Evolutionary conservation across 2,888 invertebrate genomes (phyloP).

Genomic region (Pilophorus perplexus): DNA sequence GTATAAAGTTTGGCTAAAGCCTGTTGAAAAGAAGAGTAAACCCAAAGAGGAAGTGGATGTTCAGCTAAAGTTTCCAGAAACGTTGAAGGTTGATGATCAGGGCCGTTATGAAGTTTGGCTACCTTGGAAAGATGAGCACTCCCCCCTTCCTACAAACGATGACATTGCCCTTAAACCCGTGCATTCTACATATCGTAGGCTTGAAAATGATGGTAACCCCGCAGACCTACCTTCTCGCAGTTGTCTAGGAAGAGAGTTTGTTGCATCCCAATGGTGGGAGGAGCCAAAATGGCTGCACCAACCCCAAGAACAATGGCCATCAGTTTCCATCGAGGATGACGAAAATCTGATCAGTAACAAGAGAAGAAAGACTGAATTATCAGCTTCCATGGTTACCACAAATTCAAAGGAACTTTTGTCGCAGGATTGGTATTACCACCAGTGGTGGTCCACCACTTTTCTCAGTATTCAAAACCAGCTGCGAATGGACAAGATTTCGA

Average conservation of each 20-base stretch:
- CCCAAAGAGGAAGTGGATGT: background rate
- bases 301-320: constrained; percentile 43
- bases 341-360: constrained; percentile 34
- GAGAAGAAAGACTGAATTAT: background rate
- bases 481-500: too few species aligned
- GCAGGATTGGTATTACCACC: background rate
- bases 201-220: constrained; percentile 16
- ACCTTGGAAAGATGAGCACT: background rate
- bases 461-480: constrained; percentile 46
- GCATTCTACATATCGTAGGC: background rate
- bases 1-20: background rate
- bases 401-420: background rate
- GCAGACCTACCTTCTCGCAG: constrained; percentile 48
- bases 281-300: constrained; percentile 46
- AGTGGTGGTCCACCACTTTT: constrained; percentile 45
- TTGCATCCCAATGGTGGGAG: constrained; percentile 45
- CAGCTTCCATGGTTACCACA: background rate
- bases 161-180: background rate
- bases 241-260: constrained; percentile 9
- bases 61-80: background rate
- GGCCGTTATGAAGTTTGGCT: background rate
- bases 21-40: background rate
- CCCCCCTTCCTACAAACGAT: background rate
- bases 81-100: background rate
- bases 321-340: background rate